These are phyloP conservation scores for Drosophila burlai DNA, from an alignment of 1,140 invertebrate genomes.

Conservation along the genomic window DNA sequence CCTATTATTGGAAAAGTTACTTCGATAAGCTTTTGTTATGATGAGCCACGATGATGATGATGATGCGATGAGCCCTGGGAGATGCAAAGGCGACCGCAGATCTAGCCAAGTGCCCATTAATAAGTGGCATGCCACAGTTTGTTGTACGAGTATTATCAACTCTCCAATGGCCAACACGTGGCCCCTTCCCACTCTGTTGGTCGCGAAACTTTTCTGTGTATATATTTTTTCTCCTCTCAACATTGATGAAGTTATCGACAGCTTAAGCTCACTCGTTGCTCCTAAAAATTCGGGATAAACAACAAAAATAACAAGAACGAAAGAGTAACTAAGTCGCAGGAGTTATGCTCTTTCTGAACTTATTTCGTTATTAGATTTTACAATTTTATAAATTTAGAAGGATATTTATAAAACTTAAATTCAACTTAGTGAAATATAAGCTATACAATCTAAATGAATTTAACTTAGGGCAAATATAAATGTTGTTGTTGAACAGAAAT, in stretches of 20 bases:
- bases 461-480: neutral
- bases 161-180: constrained; percentile 70
- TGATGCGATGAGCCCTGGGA: constrained; percentile 40
- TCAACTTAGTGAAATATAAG: neutral
- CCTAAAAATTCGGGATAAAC: constrained; percentile 27
- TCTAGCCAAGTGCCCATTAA: constrained; percentile 72
- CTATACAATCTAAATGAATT: neutral
- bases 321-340: neutral
- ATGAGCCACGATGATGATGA: constrained; percentile 53
- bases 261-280: constrained; percentile 55
- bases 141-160: constrained; percentile 55
- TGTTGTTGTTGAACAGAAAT: neutral
- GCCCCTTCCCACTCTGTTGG: neutral
- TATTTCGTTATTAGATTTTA: neutral
- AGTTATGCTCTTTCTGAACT: neutral
- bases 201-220: constrained; percentile 41
- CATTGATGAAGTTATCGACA: constrained; percentile 77
- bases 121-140: constrained; percentile 63
- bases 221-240: constrained; percentile 37
- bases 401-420: neutral
- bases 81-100: constrained; percentile 38
- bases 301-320: constrained; percentile 13
- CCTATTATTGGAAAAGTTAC: constrained; percentile 83
- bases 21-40: constrained; percentile 80
- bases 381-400: neutral